Base-by-base conservation (phyloP, 2,888 invertebrate species). In the Caenorhabditis sinica region DNA sequence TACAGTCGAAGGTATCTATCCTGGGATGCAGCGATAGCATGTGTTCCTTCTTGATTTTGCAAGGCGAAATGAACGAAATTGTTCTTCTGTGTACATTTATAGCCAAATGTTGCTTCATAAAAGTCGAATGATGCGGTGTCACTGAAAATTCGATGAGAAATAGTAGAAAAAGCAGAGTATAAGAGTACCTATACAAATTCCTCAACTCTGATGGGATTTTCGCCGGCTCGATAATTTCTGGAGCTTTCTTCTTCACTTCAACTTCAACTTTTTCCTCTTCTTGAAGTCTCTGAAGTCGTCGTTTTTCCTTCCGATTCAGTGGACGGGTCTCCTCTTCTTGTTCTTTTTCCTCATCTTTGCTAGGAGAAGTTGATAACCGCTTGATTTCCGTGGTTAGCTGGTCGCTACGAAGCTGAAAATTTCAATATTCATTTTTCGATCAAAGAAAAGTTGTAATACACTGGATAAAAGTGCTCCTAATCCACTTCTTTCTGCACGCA, bases 291-390 rank as follows among this genome's bases (percentile, higher is more conserved):
- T 66, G 63, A 0, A 77, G 30, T 13, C 68, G 65, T 36, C 83
- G 58, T 43, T 75, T 74, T 23, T 83, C 83, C 43, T 69, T 79
- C 40, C 83, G 30, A 65, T 83, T 83, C 36, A 83, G 60, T 15
- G 74, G 69, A 2, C 72, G 53, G 6, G 17, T 25, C 17, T n/a
- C 43, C 28, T 53, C 61, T 65, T 56, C 36, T 15, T 3, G n/a
- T 13, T 13, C 40, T 45, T 49, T 17, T 13, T 49, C 33, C 13
- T 71, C n/a, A 1, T 13, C 36, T 5, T 5, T n/a, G 0, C 20
- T 36, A 11, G 60, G 28, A 56, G 53, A 49, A 17, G 69, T 69
- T 1, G 56, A 69, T 4, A 69, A 30, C 8, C 36, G 11, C 17
- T 56, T 25, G 20, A 69, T 15, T 61, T 73, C 51, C 15, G 33